phyloP scores from a whole-genome alignment of 2,888 invertebrate species.

The Amblyjoppa proteus region DNA sequence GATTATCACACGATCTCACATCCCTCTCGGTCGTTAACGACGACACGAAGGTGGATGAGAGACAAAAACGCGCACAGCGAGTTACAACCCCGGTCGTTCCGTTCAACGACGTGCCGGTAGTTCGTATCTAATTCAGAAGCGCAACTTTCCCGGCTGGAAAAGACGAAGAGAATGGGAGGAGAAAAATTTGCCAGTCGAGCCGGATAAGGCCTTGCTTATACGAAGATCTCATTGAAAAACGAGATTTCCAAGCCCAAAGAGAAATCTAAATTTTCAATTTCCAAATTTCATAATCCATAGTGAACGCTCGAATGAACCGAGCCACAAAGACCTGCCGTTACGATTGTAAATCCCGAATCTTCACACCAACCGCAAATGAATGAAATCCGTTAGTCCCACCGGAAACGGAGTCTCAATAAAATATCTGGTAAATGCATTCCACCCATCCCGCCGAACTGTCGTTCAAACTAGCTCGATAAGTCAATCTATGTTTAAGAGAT shows the following conservation, averaged over 20 bases:
- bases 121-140: conserved; percentile 34
- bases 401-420: too few species aligned
- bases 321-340: too few species aligned
- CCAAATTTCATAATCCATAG: too few species aligned
- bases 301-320: too few species aligned
- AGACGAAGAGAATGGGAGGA: neutral
- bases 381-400: too few species aligned
- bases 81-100: conserved; percentile 13
- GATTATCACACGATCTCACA: conserved; percentile 37
- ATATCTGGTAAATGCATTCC: too few species aligned
- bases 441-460: neutral
- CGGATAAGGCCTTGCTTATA: neutral
- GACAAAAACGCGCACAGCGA: conserved; percentile 12
- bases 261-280: too few species aligned
- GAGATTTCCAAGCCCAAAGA: too few species aligned
- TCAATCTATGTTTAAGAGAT: neutral
- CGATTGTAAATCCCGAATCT: too few species aligned
- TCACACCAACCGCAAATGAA: too few species aligned
- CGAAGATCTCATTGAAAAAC: neutral
- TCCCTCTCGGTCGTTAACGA: conserved; percentile 42
- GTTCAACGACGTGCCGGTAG: conserved; percentile 35
- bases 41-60: conserved; percentile 15
- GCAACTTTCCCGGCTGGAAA: conserved; percentile 9
- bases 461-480: neutral
- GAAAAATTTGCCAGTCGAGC: conserved; percentile 6